Conservation (phyloP, 1,140 invertebrate species). For the Helicorthomorpha holstii region DNA sequence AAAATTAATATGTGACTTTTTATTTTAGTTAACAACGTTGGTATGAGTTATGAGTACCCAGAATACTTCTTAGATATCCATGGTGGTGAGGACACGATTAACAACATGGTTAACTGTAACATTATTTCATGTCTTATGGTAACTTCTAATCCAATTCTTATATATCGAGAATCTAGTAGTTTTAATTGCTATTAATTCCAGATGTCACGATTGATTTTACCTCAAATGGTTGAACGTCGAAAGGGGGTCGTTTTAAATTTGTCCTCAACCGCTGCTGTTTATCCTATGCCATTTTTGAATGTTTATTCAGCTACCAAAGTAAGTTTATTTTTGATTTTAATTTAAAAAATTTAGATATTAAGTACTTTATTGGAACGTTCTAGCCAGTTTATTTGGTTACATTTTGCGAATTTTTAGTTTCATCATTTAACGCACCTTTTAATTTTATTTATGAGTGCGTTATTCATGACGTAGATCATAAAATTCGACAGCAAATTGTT, state of each 20-base stretch:
- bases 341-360: no score
- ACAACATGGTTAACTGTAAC: conserved; percentile 49
- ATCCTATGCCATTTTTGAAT: conserved; percentile 63
- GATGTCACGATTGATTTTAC: conserved; percentile 70
- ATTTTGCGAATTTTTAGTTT: no score
- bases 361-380: no score
- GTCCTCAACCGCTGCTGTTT: conserved; percentile 60
- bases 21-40: conserved; percentile 76
- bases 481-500: no score
- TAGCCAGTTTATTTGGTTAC: no score
- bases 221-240: conserved; percentile 65
- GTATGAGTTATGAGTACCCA: conserved; percentile 76
- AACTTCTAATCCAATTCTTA: conserved; percentile 7
- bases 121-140: conserved; percentile 48
- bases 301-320: conserved; percentile 83
- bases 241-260: conserved; percentile 84
- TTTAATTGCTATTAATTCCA: conserved; percentile 16
- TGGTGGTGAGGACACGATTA: conserved; percentile 28
- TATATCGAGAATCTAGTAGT: no score
- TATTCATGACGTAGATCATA: no score
- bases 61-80: conserved; percentile 58
- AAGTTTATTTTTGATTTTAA: conserved; percentile 14
- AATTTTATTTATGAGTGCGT: no score
- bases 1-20: conserved; percentile 1
- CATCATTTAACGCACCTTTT: no score